Evolutionary conservation across 2,888 invertebrate genomes (phyloP).

Genomic region (Lobophora halterata): DNA sequence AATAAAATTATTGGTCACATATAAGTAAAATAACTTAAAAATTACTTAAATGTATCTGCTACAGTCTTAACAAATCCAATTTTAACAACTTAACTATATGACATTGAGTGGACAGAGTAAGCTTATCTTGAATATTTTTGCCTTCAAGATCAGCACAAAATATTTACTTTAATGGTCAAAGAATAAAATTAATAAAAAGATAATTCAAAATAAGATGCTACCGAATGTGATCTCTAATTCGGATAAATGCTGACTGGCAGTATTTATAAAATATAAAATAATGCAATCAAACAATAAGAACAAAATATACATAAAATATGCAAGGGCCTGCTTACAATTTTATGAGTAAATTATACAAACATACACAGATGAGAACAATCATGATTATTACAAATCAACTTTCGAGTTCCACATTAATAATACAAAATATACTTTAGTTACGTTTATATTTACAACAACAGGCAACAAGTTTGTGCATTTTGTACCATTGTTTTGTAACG

Average conservation of each 20-base stretch:
- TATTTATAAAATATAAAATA: slow-evolving; percentile 46
- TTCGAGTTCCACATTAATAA: slow-evolving; percentile 44
- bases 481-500: slow-evolving; percentile 34
- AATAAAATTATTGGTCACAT: slow-evolving; percentile 73
- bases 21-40: slow-evolving; percentile 69
- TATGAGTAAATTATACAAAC: slow-evolving; percentile 16
- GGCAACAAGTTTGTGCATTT: slow-evolving; percentile 27
- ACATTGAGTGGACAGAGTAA: slow-evolving; percentile 37
- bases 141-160: slow-evolving; percentile 24
- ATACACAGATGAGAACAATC: slow-evolving; percentile 21
- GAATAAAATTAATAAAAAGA: slow-evolving; percentile 30
- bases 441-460: slow-evolving; percentile 12
- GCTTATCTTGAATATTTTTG: slow-evolving; percentile 31
- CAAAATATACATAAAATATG: slow-evolving; percentile 46
- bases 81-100: slow-evolving; percentile 44
- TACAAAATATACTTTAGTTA: slow-evolving; percentile 12
- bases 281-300: slow-evolving; percentile 51
- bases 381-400: slow-evolving; percentile 16
- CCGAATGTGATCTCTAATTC: slow-evolving; percentile 38
- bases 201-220: slow-evolving; percentile 26
- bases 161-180: slow-evolving; percentile 28
- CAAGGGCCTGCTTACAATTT: slow-evolving; percentile 63
- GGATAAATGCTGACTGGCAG: slow-evolving; percentile 69
- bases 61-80: slow-evolving; percentile 63
- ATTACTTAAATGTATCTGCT: slow-evolving; percentile 59